Evolutionary conservation across 2,113 vertebrate genomes (phyloP).

Genomic region (Cyrtonyx montezumae): DNA sequence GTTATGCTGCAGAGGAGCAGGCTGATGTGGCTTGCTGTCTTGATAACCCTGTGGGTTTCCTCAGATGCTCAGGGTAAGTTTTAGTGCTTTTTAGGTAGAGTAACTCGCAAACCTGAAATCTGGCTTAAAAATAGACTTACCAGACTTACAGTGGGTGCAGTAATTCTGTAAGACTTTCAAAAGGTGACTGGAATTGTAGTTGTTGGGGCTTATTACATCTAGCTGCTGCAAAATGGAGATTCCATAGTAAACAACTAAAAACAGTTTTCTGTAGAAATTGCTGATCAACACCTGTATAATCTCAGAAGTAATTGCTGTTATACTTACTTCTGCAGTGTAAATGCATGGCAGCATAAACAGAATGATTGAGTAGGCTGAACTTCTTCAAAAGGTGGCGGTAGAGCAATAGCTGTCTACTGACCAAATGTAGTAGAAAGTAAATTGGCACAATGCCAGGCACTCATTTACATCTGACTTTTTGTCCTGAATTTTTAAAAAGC

Average conservation of each 20-base stretch:
- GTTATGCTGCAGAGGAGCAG: slow-evolving; percentile 83
- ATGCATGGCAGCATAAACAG: not conserved
- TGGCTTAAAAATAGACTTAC: not conserved
- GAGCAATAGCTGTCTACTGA: not conserved
- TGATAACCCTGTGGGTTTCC: slow-evolving; percentile 77
- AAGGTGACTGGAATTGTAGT: not conserved
- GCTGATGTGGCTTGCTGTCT: slow-evolving; percentile 80
- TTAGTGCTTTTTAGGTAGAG: not conserved
- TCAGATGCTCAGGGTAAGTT: slow-evolving; percentile 84
- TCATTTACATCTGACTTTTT: not conserved
- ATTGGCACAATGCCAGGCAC: not conserved
- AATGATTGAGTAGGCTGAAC: not conserved
- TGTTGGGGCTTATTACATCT: not conserved
- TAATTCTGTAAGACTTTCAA: not conserved
- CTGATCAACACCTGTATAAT: not conserved
- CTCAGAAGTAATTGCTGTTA: not conserved
- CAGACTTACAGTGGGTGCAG: not conserved
- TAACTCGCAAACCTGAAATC: not conserved
- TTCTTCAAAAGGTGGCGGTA: not conserved
- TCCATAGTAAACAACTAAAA: not conserved
- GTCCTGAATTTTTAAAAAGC: not conserved
- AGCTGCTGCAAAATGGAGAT: not conserved
- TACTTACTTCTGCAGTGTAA: not conserved
- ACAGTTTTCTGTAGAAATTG: not conserved
- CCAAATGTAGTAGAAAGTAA: not conserved